phyloP scores from a whole-genome alignment of 2,113 vertebrate species.

The Archilochus colubris region DNA sequence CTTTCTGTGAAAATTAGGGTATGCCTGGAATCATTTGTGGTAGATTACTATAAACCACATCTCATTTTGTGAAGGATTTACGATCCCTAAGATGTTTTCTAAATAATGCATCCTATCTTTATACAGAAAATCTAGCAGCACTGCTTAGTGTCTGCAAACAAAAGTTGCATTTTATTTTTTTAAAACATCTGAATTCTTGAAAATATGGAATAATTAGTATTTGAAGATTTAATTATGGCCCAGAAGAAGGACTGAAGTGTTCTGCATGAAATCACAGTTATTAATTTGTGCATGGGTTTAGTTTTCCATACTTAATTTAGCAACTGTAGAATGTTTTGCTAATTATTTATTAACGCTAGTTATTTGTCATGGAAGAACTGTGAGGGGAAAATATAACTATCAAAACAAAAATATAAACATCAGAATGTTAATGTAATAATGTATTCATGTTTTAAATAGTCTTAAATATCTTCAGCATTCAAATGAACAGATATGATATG shows the following conservation, averaged over 20 bases:
- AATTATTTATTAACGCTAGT: conserved; percentile 61
- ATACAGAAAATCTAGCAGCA: not conserved
- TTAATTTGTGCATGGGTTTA: conserved; percentile 44
- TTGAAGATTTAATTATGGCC: conserved; percentile 60
- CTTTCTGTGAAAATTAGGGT: not conserved
- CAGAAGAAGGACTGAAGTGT: conserved; percentile 49
- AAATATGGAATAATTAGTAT: conserved; percentile 55
- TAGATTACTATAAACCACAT: not conserved
- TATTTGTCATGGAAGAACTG: conserved; percentile 43
- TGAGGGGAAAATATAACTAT: conserved; percentile 11
- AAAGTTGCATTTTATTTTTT: conserved; percentile 52
- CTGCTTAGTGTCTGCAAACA: conserved; percentile 36
- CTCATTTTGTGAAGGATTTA: conserved; percentile 7
- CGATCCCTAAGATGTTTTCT: conserved; percentile 5
- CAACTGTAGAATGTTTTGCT: conserved; percentile 60
- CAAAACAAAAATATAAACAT: conserved; percentile 23
- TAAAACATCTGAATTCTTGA: conserved; percentile 53
- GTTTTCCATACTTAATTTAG: conserved; percentile 38
- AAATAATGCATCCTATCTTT: conserved; percentile 35
- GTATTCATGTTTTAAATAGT: conserved; percentile 36
- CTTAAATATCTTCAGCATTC: conserved; percentile 26
- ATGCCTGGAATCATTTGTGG: not conserved
- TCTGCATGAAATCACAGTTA: conserved; percentile 54
- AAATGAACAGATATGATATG: not conserved
- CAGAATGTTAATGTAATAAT: conserved; percentile 26